Evolutionary conservation across 2,888 invertebrate genomes (phyloP), one percentile per base, ranked within the genome.

Genomic region (Hyalella azteca): DNA sequence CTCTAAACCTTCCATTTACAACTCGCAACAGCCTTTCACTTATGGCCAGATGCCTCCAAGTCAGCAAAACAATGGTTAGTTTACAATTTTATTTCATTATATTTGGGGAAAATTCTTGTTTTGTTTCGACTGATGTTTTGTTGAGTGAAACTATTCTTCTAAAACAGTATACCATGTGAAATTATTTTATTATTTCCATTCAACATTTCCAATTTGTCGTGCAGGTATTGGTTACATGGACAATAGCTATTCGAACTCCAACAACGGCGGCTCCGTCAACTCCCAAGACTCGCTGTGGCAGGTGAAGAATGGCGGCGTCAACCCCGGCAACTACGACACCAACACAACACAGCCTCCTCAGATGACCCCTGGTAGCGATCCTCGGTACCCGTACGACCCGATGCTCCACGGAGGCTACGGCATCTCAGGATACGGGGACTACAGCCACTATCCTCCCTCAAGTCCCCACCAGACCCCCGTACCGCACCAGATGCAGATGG

Each of bases 261-360:
- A 95, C 90, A 95, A 95, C 88, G 95, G 95, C n/a, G 96, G 96
- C 85, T 95, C 95, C 86, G 95, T 96, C 81, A 95, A 96, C 89
- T 96, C 95, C 4, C 96, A 96, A 88, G 95, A 96, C 88, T 96
- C 96, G 50, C 89, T 96, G 86, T 95, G 96, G 96, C 95, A 95
- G 89, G 93, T 95, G 91, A 96, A 96, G 89, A 93, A 39, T 84
- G 59, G 81, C 77, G 77, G 45, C 82, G 82, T 54, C 85, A 82
- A 36, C 84, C 84, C 79, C 84, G 85, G 60, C 81, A 83, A 76
- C 81, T 78, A 32, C 82, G 60, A 66, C 32, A 79, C 48, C 79
- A 85, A 41, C 85, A 85, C 22, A 81, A 73, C 76, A 75, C 85
- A 79, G 81, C 85, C 82, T 49, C 84, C 79, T 54, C 85, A 82